phyloP scores from a whole-genome alignment of 2,797 vertebrate species.

The Clarias laeviceps region DNA sequence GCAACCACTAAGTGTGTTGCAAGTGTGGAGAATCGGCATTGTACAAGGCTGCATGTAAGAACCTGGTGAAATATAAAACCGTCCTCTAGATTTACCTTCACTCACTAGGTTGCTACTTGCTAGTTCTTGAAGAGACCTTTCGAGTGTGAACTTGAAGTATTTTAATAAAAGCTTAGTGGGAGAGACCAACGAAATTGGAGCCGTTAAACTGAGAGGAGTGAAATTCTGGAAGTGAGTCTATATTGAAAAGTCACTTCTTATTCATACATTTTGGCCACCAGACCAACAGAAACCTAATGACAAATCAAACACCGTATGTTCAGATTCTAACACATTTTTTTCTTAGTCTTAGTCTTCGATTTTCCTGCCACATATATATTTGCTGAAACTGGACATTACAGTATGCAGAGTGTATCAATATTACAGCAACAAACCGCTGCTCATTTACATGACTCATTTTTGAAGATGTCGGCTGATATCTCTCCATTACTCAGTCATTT shows the following conservation, averaged over 20 bases:
- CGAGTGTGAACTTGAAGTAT: not conserved
- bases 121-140: not conserved
- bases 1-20: not conserved
- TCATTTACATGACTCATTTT: not conserved
- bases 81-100: not conserved
- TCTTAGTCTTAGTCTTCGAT: not conserved
- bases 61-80: conserved; percentile 6
- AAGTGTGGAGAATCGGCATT: not conserved
- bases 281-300: not conserved
- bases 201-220: not conserved
- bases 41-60: conserved; percentile 1
- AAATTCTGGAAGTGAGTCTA: not conserved
- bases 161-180: not conserved
- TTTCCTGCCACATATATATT: not conserved
- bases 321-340: not conserved
- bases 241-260: not conserved
- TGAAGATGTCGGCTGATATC: not conserved
- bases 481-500: not conserved
- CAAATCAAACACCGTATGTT: not conserved
- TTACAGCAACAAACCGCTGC: not conserved
- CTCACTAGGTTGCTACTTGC: not conserved
- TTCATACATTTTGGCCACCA: not conserved
- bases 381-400: not conserved
- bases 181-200: not conserved
- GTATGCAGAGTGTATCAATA: no score